These are phyloP conservation scores for Hypsibius dujardini DNA, from an alignment of 1,140 invertebrate species.

Conservation along the genomic window DNA sequence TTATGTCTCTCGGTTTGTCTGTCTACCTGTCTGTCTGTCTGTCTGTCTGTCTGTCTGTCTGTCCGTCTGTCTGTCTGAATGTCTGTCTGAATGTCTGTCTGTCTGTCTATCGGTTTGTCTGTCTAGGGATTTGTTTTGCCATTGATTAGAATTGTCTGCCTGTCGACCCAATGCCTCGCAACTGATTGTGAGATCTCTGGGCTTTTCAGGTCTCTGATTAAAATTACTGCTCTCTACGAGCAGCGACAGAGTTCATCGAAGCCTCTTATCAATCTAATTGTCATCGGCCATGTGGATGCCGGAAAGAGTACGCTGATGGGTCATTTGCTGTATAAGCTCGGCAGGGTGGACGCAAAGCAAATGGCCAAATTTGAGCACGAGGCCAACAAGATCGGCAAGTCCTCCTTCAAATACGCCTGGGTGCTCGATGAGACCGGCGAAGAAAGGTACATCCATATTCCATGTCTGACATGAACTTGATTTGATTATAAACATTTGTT, in stretches of 20 bases:
- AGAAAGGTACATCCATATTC: slow-evolving; percentile 48
- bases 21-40: too few relatives aligned
- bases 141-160: too few relatives aligned
- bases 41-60: too few relatives aligned
- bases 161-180: too few relatives aligned
- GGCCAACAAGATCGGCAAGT: slow-evolving; percentile 89
- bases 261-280: slow-evolving; percentile 74
- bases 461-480: background rate
- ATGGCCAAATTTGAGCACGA: slow-evolving; percentile 98
- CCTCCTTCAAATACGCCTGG: slow-evolving; percentile 96
- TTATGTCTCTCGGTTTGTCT: too few relatives aligned
- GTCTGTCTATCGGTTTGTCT: too few relatives aligned
- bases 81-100: too few relatives aligned
- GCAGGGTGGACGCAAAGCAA: slow-evolving; percentile 66
- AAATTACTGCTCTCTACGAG: slow-evolving; percentile 43
- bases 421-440: slow-evolving; percentile 97
- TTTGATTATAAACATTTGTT: slow-evolving; percentile 21
- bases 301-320: slow-evolving; percentile 97
- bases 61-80: too few relatives aligned
- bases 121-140: too few relatives aligned
- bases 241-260: slow-evolving; percentile 56
- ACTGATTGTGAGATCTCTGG: too few relatives aligned
- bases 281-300: slow-evolving; percentile 96
- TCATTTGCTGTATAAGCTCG: slow-evolving; percentile 69
- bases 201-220: too few relatives aligned